These are phyloP conservation scores for Toxotes chatareus DNA, from an alignment of 2,113 vertebrate species.

Conservation along the genomic window DNA sequence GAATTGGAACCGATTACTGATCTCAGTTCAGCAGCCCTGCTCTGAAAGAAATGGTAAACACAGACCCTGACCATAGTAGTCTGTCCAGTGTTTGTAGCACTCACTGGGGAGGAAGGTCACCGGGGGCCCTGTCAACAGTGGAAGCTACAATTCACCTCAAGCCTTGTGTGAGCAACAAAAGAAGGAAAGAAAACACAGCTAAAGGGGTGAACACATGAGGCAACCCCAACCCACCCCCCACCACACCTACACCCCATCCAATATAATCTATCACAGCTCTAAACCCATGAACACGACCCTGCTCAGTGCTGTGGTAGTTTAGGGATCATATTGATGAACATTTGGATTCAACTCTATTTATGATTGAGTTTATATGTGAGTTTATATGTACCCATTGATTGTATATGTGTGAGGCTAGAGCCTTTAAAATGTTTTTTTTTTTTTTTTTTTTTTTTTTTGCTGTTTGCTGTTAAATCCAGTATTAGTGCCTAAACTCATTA, in stretches of 20 bases:
- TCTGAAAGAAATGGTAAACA: constrained; percentile 64
- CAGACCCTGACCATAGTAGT: constrained; percentile 37
- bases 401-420: neutral
- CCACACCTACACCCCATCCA: neutral
- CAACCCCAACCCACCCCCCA: neutral
- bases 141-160: constrained; percentile 66
- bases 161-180: constrained; percentile 61
- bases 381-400: neutral
- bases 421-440: neutral
- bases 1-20: constrained; percentile 44
- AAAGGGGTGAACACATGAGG: constrained; percentile 40
- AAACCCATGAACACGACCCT: constrained; percentile 2
- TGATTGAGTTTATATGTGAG: neutral
- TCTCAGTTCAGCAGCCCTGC: constrained; percentile 32
- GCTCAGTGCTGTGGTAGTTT: constrained; percentile 12
- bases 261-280: constrained; percentile 15
- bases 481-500: constrained; percentile 60
- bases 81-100: constrained; percentile 69
- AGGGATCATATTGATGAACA: constrained; percentile 3
- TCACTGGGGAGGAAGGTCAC: constrained; percentile 65
- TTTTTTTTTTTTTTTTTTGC: neutral
- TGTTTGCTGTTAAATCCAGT: constrained; percentile 35
- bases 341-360: neutral
- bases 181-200: constrained; percentile 61
- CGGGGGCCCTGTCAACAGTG: constrained; percentile 60